These are phyloP conservation scores for Aphidius colemani DNA, from an alignment of 2,888 invertebrate genomes.

Conservation along the genomic window DNA sequence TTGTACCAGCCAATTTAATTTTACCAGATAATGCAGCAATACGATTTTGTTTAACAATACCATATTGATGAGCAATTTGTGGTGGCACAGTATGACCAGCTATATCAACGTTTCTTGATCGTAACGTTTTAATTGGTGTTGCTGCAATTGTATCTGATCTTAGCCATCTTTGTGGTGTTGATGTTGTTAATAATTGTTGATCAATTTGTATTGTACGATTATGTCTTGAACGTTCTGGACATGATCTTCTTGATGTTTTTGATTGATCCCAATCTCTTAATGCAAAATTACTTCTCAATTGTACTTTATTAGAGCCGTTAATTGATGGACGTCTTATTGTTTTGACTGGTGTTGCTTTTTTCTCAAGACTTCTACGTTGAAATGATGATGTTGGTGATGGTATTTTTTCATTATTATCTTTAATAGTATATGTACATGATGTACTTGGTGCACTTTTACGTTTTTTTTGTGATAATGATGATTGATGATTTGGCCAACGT, in stretches of 20 bases:
- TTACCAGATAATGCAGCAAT: slow-evolving; percentile 46
- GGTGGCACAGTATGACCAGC: slow-evolving; percentile 53
- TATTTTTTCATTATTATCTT: slow-evolving; percentile 44
- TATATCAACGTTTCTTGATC: slow-evolving; percentile 58
- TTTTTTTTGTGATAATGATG: slow-evolving; percentile 28
- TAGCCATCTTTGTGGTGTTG: slow-evolving; percentile 54
- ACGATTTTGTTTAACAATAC: slow-evolving; percentile 49
- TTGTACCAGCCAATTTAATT: slow-evolving; percentile 38
- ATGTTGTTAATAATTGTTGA: slow-evolving; percentile 28
- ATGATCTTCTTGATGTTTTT: slow-evolving; percentile 37
- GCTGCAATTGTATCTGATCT: slow-evolving; percentile 59
- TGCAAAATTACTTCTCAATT: slow-evolving; percentile 49
- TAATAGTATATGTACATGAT: slow-evolving; percentile 14
- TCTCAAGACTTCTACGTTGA: slow-evolving; percentile 54
- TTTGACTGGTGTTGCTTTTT: slow-evolving; percentile 54
- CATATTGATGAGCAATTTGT: slow-evolving; percentile 52
- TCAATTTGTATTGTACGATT: slow-evolving; percentile 38
- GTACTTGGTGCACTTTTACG: slow-evolving; percentile 21
- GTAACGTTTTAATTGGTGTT: slow-evolving; percentile 56
- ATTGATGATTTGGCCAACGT: slow-evolving; percentile 41
- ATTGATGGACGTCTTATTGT: slow-evolving; percentile 52
- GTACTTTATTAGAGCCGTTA: slow-evolving; percentile 45
- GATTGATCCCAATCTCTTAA: slow-evolving; percentile 51
- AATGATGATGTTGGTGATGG: slow-evolving; percentile 48
- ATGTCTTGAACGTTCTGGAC: slow-evolving; percentile 33